Conservation (phyloP, 2,113 vertebrate species). For the Menura novaehollandiae region DNA sequence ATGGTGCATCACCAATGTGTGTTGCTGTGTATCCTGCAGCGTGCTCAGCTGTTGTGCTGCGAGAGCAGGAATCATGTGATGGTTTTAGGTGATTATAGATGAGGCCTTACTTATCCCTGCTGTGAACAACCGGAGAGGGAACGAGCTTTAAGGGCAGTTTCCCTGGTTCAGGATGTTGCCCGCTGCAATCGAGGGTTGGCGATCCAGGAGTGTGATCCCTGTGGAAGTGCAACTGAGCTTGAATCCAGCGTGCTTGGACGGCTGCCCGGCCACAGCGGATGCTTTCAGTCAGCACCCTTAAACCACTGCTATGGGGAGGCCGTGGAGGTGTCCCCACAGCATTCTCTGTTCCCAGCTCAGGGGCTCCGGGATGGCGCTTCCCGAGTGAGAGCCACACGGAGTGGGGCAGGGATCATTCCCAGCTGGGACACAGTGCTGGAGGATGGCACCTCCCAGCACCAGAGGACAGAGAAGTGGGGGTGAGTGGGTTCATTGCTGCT, state of each 20-base stretch:
- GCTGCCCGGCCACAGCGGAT: neutral
- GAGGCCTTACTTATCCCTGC: slow-evolving; percentile 51
- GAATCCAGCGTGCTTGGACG: neutral
- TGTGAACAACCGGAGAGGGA: slow-evolving; percentile 18
- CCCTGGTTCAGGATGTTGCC: neutral
- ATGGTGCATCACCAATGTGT: slow-evolving; percentile 51
- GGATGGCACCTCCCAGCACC: neutral
- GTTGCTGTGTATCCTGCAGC: slow-evolving; percentile 60
- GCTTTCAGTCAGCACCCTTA: neutral
- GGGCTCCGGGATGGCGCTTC: neutral
- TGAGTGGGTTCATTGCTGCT: neutral
- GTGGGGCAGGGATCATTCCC: neutral
- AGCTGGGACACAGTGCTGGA: neutral
- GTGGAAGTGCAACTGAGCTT: neutral
- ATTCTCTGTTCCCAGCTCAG: neutral
- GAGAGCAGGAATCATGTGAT: slow-evolving; percentile 42
- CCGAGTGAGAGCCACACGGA: neutral
- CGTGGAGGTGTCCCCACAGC: neutral
- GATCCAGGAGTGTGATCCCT: neutral
- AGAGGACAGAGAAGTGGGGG: neutral
- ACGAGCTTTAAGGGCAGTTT: neutral
- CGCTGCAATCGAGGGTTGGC: rapidly evolving
- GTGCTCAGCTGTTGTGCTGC: slow-evolving; percentile 52
- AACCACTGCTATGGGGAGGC: neutral
- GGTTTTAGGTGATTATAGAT: slow-evolving; percentile 59